Percentiles rank a stretch among this genome's conserved stretches.
Conservation (phyloP, 2,888 invertebrate genomes). For the Pyrrhosoma nymphula region DNA sequence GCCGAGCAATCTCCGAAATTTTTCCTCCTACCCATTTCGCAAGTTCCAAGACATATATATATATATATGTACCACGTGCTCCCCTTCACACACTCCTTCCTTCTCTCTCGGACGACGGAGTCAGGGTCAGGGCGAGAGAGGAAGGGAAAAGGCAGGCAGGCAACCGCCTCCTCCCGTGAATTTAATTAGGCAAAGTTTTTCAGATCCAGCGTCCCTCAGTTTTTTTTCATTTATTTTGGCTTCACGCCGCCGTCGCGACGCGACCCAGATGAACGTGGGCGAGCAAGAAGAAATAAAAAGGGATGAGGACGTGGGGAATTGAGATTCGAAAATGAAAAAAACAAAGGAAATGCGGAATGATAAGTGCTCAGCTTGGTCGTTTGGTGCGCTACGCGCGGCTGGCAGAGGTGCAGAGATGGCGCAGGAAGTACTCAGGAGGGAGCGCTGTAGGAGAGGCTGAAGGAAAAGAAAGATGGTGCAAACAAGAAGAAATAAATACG, state of each 20-base stretch:
- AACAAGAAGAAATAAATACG: no score
- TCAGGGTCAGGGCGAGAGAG: neutral
- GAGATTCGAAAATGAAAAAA: neutral
- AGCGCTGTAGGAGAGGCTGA: no score
- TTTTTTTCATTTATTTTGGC: neutral
- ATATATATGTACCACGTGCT: neutral
- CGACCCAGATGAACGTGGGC: neutral
- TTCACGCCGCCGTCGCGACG: neutral
- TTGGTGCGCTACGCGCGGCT: neutral
- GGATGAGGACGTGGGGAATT: neutral
- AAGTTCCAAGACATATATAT: neutral
- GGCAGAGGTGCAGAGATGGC: neutral
- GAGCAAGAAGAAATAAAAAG: neutral
- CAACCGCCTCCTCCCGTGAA: neutral
- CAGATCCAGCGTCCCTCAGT: neutral
- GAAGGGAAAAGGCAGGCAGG: neutral
- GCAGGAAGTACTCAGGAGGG: neutral
- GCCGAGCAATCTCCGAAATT: neutral
- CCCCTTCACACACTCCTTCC: neutral
- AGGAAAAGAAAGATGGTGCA: neutral
- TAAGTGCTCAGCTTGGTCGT: neutral
- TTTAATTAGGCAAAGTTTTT: conserved; percentile 17
- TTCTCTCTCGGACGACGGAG: neutral
- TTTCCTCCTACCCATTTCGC: neutral
- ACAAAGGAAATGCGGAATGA: neutral